Evolutionary conservation across 2,888 invertebrate species (phyloP).

Genomic region (Tupiocoris notatus): DNA sequence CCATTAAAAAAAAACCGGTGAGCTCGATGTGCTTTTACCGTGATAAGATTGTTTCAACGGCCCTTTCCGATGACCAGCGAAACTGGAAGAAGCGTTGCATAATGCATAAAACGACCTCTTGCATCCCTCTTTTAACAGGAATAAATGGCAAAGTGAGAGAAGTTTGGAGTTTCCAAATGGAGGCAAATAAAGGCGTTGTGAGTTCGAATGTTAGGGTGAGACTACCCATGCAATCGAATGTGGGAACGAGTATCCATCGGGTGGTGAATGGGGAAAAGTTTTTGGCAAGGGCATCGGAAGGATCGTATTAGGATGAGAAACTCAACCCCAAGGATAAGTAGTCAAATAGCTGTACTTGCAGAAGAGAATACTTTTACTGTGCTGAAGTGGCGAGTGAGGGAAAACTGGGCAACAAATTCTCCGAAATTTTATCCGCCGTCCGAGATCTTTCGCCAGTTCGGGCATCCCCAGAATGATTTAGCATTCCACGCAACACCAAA

Average conservation of each 20-base stretch:
- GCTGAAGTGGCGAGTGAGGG: no score
- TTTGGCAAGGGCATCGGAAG: neutral
- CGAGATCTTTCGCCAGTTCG: no score
- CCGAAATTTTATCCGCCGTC: no score
- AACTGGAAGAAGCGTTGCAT: slow-evolving; percentile 36
- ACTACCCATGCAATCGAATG: neutral
- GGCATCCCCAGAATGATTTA: no score
- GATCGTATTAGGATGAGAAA: neutral
- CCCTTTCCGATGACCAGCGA: slow-evolving; percentile 28
- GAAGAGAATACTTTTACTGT: no score
- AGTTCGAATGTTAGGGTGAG: neutral
- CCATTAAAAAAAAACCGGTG: no score
- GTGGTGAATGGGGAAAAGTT: neutral
- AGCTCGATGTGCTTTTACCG: no score
- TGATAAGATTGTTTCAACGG: no score
- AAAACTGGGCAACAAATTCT: no score
- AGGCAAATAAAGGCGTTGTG: neutral
- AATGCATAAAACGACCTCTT: slow-evolving; percentile 27
- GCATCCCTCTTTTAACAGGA: neutral
- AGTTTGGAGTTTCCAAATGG: neutral
- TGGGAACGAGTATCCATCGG: neutral
- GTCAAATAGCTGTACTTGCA: neutral
- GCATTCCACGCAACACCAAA: no score
- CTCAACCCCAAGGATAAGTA: neutral
- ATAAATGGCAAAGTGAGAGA: neutral